These are phyloP conservation scores for Pseudorectes ferrugineus DNA, from an alignment of 2,113 vertebrate species.

Conservation along the genomic window DNA sequence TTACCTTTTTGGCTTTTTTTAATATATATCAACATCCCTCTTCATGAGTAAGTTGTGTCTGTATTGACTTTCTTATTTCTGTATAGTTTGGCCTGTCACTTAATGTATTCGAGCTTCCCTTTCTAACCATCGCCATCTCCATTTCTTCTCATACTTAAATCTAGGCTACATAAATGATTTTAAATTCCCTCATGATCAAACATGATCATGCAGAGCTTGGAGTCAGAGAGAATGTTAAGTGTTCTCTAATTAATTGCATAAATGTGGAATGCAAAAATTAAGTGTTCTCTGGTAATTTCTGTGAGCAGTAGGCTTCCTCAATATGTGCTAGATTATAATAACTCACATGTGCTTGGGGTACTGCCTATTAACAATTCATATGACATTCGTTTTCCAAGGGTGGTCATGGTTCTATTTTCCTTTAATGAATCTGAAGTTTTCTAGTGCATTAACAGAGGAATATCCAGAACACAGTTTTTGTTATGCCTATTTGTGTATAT, in stretches of 20 bases:
- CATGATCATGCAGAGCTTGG: slow-evolving; percentile 62
- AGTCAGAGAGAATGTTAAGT: slow-evolving; percentile 60
- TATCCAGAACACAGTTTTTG: neutral
- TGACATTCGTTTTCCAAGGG: slow-evolving; percentile 47
- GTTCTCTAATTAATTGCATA: slow-evolving; percentile 70
- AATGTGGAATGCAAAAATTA: slow-evolving; percentile 69
- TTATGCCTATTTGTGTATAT: neutral
- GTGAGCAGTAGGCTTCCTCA: slow-evolving; percentile 20
- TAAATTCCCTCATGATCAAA: slow-evolving; percentile 64
- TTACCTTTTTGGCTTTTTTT: neutral
- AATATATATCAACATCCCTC: neutral
- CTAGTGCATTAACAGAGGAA: neutral
- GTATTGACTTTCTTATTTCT: neutral
- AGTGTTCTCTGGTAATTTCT: slow-evolving; percentile 52
- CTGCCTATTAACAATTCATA: slow-evolving; percentile 10
- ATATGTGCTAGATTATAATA: neutral
- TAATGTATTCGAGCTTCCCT: neutral
- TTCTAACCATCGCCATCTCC: slow-evolving; percentile 2
- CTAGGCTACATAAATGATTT: slow-evolving; percentile 34
- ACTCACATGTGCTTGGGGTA: neutral
- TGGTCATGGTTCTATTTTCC: neutral
- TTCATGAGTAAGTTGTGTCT: neutral
- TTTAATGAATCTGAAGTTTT: slow-evolving; percentile 23
- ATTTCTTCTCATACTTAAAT: slow-evolving; percentile 54
- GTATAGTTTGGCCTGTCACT: neutral